Evolutionary conservation across 1,140 invertebrate species (phyloP).

Genomic region (Holotrichia oblita): DNA sequence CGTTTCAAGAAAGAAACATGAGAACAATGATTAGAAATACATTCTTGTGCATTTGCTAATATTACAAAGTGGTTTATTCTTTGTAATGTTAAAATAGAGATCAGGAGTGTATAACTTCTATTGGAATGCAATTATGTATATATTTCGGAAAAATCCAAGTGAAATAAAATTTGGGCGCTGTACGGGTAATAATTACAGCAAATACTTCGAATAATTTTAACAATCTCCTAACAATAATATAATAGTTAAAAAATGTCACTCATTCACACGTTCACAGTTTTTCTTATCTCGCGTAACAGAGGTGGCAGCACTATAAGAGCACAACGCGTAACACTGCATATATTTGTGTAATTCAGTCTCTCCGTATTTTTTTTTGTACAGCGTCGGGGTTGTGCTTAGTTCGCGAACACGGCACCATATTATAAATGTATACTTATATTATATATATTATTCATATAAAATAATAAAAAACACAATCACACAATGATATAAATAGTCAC

Average conservation of each 20-base stretch:
- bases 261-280: conserved; percentile 56
- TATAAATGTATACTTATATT: conserved; percentile 30
- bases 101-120: too few species aligned
- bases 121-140: too few species aligned
- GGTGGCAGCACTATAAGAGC: conserved; percentile 32
- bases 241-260: conserved; percentile 58
- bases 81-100: too few species aligned
- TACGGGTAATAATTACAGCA: conserved; percentile 41
- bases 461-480: conserved; percentile 39
- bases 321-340: conserved; percentile 17
- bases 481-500: conserved; percentile 40
- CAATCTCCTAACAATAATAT: conserved; percentile 62
- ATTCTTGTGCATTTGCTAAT: too few species aligned
- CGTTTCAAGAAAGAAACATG: too few species aligned
- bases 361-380: conserved; percentile 24
- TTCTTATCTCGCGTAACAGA: conserved; percentile 33
- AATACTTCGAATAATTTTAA: conserved; percentile 57
- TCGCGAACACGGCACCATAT: conserved; percentile 34
- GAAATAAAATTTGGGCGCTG: conserved; percentile 36
- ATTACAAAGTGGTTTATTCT: too few species aligned
- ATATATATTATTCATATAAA: conserved; percentile 36
- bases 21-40: too few species aligned
- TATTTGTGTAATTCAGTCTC: conserved; percentile 36
- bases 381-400: conserved; percentile 22
- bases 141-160: conserved; percentile 20